Base-by-base conservation (phyloP, 2,888 invertebrate species). In the Lobophora halterata region DNA sequence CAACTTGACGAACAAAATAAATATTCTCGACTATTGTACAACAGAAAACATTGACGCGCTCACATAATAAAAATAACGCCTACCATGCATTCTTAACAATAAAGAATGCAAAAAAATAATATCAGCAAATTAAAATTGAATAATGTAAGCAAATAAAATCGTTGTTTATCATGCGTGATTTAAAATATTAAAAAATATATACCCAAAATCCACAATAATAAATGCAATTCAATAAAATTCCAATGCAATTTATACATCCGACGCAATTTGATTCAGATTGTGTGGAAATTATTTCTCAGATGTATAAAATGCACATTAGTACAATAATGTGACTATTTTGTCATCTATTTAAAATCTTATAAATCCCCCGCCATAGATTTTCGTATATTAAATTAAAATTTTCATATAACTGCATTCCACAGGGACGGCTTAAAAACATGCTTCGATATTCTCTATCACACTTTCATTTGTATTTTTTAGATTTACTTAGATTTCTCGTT, bases 51-150 rank as follows among this genome's bases (percentile, higher is more conserved):
- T 44, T 47, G 49, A 61, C 54, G 47, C 57, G 47, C 57, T 63
- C 59, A 64, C 61, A 64, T 60, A 23, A 46, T 35, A 47, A 60
- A 66, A 66, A 26, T 66, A 56, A 55, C 49, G 56, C 50, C 54
- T 52, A 59, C 44, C 71, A 71, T 72, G 75, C 74, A 69, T 68
- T 65, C 65, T 63, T 61, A 47, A 35, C 37, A 39, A 40, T 48
- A 52, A 65, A 69, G 58, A 71, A 65, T 53, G 64, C 63, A 53
- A 58, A 62, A 13, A 56, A 58, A 55, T 58, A 58, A 59, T 64
- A 80, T 77, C 77, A 69, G 71, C 71, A 75, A 76, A 80, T 68
- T 66, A 79, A 74, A 76, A 74, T 70, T 60, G 51, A 61, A 50
- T 43, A 67, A 63, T 53, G 70, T 76, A 75, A 79, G 76, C 73